Evolutionary conservation across 2,113 vertebrate genomes (phyloP).

Genomic region (Lasiurus cinereus): DNA sequence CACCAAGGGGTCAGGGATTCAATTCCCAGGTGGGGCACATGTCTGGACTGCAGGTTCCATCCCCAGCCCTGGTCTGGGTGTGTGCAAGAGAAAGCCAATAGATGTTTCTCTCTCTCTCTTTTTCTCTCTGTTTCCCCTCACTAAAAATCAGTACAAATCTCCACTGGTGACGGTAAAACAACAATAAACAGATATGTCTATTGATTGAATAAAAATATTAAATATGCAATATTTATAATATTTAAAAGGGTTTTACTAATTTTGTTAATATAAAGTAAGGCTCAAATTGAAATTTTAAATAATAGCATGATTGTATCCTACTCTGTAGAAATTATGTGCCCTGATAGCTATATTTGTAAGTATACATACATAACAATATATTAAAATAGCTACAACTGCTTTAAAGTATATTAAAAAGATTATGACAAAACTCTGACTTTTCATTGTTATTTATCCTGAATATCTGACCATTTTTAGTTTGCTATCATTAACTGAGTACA

Average conservation of each 20-base stretch:
- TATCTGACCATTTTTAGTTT: conserved; percentile 63
- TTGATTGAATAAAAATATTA: background rate
- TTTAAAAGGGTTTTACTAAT: conserved; percentile 11
- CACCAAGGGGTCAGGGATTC: background rate
- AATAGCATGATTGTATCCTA: background rate
- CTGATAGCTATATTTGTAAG: background rate
- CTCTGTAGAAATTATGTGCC: background rate
- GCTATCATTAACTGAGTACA: conserved; percentile 61
- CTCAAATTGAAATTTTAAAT: conserved; percentile 44
- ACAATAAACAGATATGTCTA: background rate
- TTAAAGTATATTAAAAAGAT: conserved; percentile 41
- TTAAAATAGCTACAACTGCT: conserved; percentile 39
- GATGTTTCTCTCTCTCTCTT: background rate
- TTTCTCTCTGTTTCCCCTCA: background rate
- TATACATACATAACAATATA: background rate
- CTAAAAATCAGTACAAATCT: background rate
- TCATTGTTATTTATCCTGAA: conserved; percentile 64
- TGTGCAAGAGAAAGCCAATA: background rate
- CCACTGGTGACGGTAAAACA: background rate
- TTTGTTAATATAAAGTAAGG: background rate
- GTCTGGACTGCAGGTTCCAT: background rate
- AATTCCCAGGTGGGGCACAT: background rate
- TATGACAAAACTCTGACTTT: conserved; percentile 50
- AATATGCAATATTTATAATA: background rate
- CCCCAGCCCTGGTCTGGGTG: background rate